phyloP scores from a whole-genome alignment of 2,888 invertebrate genomes.

The Epistrophella euchroma region DNA sequence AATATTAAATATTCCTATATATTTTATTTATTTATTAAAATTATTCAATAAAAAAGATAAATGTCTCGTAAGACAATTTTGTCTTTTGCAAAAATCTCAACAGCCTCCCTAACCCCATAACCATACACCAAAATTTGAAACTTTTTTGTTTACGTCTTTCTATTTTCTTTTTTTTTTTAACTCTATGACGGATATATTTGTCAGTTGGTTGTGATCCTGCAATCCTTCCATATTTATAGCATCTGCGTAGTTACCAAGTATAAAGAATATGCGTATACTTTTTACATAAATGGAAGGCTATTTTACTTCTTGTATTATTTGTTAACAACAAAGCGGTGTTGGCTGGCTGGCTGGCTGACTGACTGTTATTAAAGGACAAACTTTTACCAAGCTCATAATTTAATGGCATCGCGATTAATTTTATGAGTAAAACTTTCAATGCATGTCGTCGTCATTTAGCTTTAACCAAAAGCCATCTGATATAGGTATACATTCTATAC shows the following conservation, averaged over 20 bases:
- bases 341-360: background rate
- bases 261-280: background rate
- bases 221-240: constrained; percentile 8
- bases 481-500: background rate
- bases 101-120: background rate
- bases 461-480: constrained; percentile 29
- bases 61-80: background rate
- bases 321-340: constrained; percentile 32
- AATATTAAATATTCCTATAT: too few relatives aligned
- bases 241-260: constrained; percentile 21
- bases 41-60: background rate
- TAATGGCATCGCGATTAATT: constrained; percentile 73
- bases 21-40: too few relatives aligned
- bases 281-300: constrained; percentile 19
- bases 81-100: background rate
- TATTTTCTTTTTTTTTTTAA: background rate
- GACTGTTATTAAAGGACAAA: constrained; percentile 50
- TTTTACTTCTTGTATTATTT: constrained; percentile 56
- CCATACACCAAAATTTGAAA: background rate
- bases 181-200: background rate
- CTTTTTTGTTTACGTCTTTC: constrained; percentile 7
- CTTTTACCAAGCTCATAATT: constrained; percentile 73
- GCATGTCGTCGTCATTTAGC: constrained; percentile 69
- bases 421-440: constrained; percentile 70
- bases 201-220: background rate